phyloP scores from a whole-genome alignment of 2,113 vertebrate species.

The Bubalus kerabau region DNA sequence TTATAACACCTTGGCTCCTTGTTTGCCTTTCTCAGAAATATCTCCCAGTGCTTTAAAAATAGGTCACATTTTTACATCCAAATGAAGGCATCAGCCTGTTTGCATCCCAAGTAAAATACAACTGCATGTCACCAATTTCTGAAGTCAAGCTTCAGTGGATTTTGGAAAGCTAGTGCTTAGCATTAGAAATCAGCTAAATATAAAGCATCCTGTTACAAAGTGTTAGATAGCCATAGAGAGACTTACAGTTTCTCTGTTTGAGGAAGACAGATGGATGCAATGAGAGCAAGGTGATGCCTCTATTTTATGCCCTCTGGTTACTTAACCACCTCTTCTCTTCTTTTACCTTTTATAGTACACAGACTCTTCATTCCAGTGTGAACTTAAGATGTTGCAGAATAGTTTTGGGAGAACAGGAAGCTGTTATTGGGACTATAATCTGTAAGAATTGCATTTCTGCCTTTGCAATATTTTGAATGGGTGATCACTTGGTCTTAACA shows the following conservation, averaged over 20 bases:
- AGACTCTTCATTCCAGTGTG: background rate
- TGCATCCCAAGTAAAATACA: background rate
- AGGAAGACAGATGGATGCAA: background rate
- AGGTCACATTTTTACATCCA: background rate
- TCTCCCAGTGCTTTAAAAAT: background rate
- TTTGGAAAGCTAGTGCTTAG: slow-evolving; percentile 7
- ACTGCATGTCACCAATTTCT: background rate
- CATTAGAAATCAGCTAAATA: background rate
- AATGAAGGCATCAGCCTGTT: background rate
- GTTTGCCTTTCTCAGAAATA: background rate
- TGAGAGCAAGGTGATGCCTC: background rate
- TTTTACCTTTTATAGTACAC: background rate
- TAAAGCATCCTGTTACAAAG: background rate
- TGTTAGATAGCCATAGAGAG: background rate
- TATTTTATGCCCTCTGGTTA: background rate
- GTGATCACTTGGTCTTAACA: background rate
- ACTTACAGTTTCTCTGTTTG: background rate
- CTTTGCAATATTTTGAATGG: background rate
- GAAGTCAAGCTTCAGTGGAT: background rate
- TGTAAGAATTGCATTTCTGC: background rate
- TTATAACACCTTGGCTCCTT: background rate
- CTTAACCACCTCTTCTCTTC: background rate
- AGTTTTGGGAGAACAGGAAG: background rate
- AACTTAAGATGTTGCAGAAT: background rate
- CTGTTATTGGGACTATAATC: background rate